Conservation (phyloP, 2,797 vertebrate species). For the Champsocephalus gunnari region DNA sequence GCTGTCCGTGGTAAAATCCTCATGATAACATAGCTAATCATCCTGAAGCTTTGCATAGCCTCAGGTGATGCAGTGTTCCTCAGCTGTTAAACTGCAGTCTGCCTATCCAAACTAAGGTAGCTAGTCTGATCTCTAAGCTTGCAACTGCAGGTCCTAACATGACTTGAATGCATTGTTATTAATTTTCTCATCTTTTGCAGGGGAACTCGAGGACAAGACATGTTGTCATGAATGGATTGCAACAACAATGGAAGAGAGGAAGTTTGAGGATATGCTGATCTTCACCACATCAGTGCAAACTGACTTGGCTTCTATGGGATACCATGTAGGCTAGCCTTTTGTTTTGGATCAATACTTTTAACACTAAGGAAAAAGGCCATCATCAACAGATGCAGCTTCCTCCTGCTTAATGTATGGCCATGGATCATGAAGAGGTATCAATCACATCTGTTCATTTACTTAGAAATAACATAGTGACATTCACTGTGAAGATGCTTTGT, state of each 20-base stretch:
- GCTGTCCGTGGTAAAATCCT: slow-evolving; percentile 4
- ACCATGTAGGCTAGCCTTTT: slow-evolving; percentile 31
- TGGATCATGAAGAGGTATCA: slow-evolving; percentile 78
- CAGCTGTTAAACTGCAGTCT: slow-evolving; percentile 4
- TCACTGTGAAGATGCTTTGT: neutral
- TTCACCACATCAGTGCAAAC: slow-evolving; percentile 8
- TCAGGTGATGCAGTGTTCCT: slow-evolving; percentile 38
- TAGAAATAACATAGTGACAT: slow-evolving; percentile 6
- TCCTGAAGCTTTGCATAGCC: slow-evolving; percentile 64
- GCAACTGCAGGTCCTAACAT: slow-evolving; percentile 32
- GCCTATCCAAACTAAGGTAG: neutral
- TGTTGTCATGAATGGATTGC: slow-evolving; percentile 37
- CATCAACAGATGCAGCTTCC: slow-evolving; percentile 52
- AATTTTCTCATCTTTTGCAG: slow-evolving; percentile 49
- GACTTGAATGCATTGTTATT: slow-evolving; percentile 36
- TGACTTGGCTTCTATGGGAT: neutral
- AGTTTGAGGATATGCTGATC: slow-evolving; percentile 34
- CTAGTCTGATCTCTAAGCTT: slow-evolving; percentile 21
- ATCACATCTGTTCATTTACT: slow-evolving; percentile 14
- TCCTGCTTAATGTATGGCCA: slow-evolving; percentile 53
- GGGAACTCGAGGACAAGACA: slow-evolving; percentile 12
- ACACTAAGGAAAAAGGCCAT: slow-evolving; percentile 34
- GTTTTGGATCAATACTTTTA: slow-evolving; percentile 16
- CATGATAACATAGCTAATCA: slow-evolving; percentile 35
- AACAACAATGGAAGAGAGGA: slow-evolving; percentile 32